A percentile compares a stretch with the other conserved stretches of the same genome.
phyloP scores from a whole-genome alignment of 2,888 invertebrate genomes.

The Apodemia mormo region DNA sequence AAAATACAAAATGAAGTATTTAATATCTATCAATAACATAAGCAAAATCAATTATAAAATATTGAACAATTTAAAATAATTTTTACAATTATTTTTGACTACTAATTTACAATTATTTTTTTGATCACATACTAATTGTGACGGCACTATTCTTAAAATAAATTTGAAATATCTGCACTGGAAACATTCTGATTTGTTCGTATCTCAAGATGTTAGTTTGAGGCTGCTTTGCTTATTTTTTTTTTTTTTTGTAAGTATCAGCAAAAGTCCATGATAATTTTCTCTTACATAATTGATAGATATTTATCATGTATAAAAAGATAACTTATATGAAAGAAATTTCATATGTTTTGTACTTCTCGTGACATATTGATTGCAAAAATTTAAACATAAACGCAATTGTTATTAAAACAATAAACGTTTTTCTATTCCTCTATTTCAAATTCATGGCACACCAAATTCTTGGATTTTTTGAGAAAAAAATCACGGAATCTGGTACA shows the following conservation, averaged over 20 bases:
- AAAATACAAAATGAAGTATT: too few species aligned
- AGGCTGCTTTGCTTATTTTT: not conserved
- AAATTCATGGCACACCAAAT: conserved; percentile 49
- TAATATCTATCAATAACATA: too few species aligned
- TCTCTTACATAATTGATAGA: not conserved
- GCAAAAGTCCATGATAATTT: too few species aligned
- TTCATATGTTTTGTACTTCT: too few species aligned
- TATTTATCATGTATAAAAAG: not conserved
- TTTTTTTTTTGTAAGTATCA: too few species aligned
- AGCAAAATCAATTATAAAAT: too few species aligned
- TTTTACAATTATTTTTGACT: too few species aligned
- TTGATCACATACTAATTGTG: too few species aligned
- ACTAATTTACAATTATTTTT: too few species aligned
- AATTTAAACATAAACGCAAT: not conserved
- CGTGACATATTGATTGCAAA: too few species aligned
- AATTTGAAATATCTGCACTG: conserved; percentile 18
- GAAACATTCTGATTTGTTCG: conserved; percentile 30
- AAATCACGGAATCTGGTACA: conserved; percentile 70
- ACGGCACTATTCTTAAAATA: too few species aligned
- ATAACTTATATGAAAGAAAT: not conserved
- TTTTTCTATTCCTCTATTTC: conserved; percentile 32
- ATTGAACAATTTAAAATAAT: too few species aligned
- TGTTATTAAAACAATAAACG: conserved; percentile 1
- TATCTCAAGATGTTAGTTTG: not conserved
- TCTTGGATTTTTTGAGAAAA: conserved; percentile 68